Conservation (phyloP, 1,140 invertebrate species). For the Trachelipus rathkii region DNA sequence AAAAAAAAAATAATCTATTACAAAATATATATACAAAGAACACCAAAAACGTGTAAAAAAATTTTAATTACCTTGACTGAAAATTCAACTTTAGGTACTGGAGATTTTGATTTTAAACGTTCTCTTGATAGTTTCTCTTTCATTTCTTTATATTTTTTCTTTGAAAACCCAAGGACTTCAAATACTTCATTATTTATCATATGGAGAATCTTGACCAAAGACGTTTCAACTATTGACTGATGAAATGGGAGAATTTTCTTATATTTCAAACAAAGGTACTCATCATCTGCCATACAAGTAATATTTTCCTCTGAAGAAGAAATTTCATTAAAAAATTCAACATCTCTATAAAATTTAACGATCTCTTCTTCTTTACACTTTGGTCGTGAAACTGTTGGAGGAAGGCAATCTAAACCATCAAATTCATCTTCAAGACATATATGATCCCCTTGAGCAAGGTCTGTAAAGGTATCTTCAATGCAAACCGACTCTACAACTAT, state of each 20-base stretch:
- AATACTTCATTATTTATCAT: slow-evolving; percentile 41
- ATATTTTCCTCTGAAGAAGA: slow-evolving; percentile 16
- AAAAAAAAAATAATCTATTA: no score
- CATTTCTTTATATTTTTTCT: slow-evolving; percentile 26
- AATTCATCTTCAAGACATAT: slow-evolving; percentile 25
- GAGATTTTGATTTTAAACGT: no score
- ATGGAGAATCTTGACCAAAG: slow-evolving; percentile 36
- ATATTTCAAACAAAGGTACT: slow-evolving; percentile 40
- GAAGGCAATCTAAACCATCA: slow-evolving; percentile 30
- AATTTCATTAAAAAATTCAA: slow-evolving; percentile 21
- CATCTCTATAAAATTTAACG: slow-evolving; percentile 32
- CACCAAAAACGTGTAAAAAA: no score
- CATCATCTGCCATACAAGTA: slow-evolving; percentile 35
- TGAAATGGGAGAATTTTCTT: slow-evolving; percentile 38
- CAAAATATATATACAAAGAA: no score
- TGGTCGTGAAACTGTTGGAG: neutral
- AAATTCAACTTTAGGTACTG: no score
- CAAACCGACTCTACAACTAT: neutral
- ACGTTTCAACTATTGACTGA: slow-evolving; percentile 31
- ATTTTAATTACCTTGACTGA: no score
- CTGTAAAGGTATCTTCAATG: neutral
- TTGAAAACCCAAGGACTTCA: slow-evolving; percentile 33
- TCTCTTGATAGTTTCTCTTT: neutral
- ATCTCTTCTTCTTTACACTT: slow-evolving; percentile 25
- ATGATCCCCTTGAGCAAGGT: neutral